phyloP scores from a whole-genome alignment of 2,113 vertebrate genomes.

The Melospiza georgiana region DNA sequence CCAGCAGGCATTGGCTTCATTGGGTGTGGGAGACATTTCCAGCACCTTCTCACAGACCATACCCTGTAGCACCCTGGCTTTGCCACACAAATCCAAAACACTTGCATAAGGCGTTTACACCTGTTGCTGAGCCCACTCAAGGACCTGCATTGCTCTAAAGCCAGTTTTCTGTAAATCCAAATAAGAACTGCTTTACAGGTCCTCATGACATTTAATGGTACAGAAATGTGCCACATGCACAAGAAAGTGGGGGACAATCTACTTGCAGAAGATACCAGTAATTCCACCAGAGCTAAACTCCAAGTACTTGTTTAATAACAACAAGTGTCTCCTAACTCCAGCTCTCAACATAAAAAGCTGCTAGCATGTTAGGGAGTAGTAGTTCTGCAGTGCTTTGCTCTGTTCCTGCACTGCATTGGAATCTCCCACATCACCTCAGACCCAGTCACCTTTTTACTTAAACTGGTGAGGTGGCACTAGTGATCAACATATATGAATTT shows the following conservation, averaged over 20 bases:
- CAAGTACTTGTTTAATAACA: not conserved
- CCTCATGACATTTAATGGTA: not conserved
- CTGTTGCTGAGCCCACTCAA: not conserved
- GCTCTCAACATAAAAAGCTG: not conserved
- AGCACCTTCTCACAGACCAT: not conserved
- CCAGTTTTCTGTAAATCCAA: not conserved
- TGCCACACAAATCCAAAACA: not conserved
- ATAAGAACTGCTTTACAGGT: not conserved
- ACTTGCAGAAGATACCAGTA: not conserved
- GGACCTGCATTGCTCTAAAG: not conserved
- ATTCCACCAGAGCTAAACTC: not conserved
- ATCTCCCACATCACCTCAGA: not conserved
- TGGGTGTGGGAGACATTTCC: fast-evolving
- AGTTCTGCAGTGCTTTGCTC: not conserved
- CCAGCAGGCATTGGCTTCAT: not conserved
- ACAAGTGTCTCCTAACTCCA: not conserved
- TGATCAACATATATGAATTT: not conserved
- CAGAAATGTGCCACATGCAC: not conserved
- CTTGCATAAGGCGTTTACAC: not conserved
- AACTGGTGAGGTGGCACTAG: not conserved
- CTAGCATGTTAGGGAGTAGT: not conserved
- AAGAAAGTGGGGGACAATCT: not conserved
- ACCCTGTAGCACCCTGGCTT: not conserved
- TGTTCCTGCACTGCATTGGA: not conserved
- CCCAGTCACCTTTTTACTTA: not conserved